Evolutionary conservation across 2,888 invertebrate species (phyloP).

Genomic region (Melanostoma scalare): DNA sequence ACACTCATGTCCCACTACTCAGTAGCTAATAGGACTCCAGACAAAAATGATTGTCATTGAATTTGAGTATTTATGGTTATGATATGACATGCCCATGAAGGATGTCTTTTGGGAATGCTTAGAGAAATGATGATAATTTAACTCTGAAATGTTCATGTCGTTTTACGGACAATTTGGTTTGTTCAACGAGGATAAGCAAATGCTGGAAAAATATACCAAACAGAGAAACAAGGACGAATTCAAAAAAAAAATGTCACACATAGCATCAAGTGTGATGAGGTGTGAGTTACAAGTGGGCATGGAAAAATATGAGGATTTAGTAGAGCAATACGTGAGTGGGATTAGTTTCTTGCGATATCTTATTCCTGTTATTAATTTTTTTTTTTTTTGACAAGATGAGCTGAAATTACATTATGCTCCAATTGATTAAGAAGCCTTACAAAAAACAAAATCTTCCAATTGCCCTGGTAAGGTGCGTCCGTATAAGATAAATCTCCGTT

Average conservation of each 20-base stretch:
- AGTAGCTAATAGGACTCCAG: too few relatives aligned
- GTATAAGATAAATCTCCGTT: too few relatives aligned
- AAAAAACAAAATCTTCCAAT: too few relatives aligned
- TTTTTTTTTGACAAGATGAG: too few relatives aligned
- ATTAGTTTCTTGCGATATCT: too few relatives aligned
- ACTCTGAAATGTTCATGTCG: conserved; percentile 18
- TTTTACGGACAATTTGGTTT: conserved; percentile 45
- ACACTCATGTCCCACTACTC: too few relatives aligned
- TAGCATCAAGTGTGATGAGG: not conserved
- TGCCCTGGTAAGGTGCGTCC: too few relatives aligned
- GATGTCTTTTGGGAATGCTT: conserved; percentile 21
- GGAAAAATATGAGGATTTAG: too few relatives aligned
- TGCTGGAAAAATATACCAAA: not conserved
- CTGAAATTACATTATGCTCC: too few relatives aligned
- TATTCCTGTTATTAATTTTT: too few relatives aligned
- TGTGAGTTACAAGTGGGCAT: not conserved
- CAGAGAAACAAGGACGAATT: conserved; percentile 1
- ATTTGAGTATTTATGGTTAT: conserved; percentile 50
- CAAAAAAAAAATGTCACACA: conserved; percentile 3
- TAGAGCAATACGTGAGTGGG: too few relatives aligned
- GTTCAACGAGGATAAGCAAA: conserved; percentile 11
- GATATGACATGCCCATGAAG: conserved; percentile 33
- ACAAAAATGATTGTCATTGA: conserved; percentile 35
- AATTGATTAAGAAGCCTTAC: too few relatives aligned
- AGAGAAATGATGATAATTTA: conserved; percentile 29